Conservation (phyloP, 1,140 invertebrate species). For the Brachionus paranguensis region DNA sequence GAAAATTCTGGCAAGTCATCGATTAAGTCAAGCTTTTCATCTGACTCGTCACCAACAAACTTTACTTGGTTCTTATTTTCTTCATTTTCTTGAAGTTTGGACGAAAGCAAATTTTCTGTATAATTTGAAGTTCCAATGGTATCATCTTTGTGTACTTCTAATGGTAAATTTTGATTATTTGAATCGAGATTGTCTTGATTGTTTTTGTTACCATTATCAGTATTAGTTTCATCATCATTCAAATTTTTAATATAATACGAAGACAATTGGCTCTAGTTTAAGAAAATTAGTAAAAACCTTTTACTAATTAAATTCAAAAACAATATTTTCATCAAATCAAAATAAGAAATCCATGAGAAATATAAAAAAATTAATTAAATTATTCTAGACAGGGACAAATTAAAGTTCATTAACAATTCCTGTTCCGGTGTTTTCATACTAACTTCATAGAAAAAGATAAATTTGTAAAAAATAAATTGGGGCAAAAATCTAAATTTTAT, state of each 20-base stretch:
- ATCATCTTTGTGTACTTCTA: neutral
- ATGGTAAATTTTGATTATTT: neutral
- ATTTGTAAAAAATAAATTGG: too few relatives aligned
- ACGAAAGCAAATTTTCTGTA: neutral
- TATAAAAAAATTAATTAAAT: too few relatives aligned
- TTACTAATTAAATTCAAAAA: too few relatives aligned
- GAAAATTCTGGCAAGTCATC: neutral
- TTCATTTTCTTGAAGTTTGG: neutral
- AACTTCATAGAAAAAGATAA: too few relatives aligned
- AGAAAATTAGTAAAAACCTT: neutral
- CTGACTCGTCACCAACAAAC: neutral
- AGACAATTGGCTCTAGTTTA: constrained; percentile 13
- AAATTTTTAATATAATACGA: constrained; percentile 27
- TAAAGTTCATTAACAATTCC: too few relatives aligned
- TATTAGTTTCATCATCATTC: constrained; percentile 3
- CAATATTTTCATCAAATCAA: too few relatives aligned
- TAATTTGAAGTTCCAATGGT: neutral
- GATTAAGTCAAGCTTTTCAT: neutral
- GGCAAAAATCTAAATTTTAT: too few relatives aligned
- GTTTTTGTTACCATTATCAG: neutral
- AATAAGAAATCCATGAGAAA: too few relatives aligned
- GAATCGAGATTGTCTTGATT: neutral
- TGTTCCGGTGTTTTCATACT: too few relatives aligned
- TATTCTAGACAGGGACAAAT: too few relatives aligned
- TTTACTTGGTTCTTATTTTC: neutral